Evolutionary conservation across 2,888 invertebrate species (phyloP), one percentile per base, ranked within the genome.

Genomic region (Lasioglossum lativentre): DNA sequence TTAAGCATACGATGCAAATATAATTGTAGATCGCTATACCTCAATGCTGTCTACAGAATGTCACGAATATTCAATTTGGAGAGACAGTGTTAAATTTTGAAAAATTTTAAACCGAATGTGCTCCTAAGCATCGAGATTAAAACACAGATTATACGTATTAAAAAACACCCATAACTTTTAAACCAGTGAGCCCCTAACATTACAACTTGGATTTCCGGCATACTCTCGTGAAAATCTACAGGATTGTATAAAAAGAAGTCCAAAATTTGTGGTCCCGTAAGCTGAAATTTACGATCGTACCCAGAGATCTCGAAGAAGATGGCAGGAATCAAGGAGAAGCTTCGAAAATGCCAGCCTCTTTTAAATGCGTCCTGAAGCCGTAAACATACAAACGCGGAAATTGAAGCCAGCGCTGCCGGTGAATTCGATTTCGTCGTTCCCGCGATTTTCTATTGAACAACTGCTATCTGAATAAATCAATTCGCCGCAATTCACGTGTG

Each of bases 401-500:
- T 85, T 75, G 85, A 84, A 75, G 79, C 79, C 71, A 74, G 30
- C 14, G 63, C 78, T 63, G 23, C 47, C 47, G 42, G 66, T 68
- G 78, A 83, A 83, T 86, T 78, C 86, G 78, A 86, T 86, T 68
- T 83, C 86, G 80, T 78, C 59, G 77, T 56, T 56, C 75, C 74
- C 72, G 27, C 83, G 75, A 87, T 81, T 86, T 83, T 78, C 87
- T 78, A 83, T 86, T 78, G 68, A 80, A 75, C 80, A 68, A 73
- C 75, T 66, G 34, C 85, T 73, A 83, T 83, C 84, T 80, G 83
- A 83, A 84, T 86, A 87, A 81, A 84, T 83, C 87, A 78, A 78
- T 86, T 79, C 87, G 72, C 84, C 79, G 84, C 87, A 86, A 87
- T 87, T 86, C 86, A 86, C 77, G 75, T 84, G 81, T 71, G 84